A percentile compares a stretch with the other conserved stretches of the same genome.
These are phyloP conservation scores for Ranitomeya imitator DNA, from an alignment of 2,113 vertebrate species.

Conservation along the genomic window DNA sequence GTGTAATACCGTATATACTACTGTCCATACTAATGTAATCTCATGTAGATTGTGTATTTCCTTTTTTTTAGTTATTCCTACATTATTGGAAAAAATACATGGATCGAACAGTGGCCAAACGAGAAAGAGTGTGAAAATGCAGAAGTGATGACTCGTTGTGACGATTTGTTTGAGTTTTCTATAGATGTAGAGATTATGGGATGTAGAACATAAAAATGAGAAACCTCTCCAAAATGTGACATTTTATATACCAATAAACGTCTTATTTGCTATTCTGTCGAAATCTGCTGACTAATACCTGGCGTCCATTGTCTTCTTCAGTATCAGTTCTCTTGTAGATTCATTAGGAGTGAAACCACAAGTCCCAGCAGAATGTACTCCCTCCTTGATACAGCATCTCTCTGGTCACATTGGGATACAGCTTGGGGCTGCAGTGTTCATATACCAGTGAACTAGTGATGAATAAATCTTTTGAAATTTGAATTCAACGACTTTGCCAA, in stretches of 20 bases:
- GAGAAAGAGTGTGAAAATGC: conserved; percentile 56
- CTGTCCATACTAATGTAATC: background rate
- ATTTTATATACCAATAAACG: conserved; percentile 30
- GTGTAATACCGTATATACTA: background rate
- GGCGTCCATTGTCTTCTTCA: too few species aligned
- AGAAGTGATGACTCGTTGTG: conserved; percentile 32
- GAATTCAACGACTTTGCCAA: too few species aligned
- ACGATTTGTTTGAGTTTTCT: conserved; percentile 52
- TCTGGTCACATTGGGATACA: too few species aligned
- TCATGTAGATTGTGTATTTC: background rate
- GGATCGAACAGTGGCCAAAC: conserved; percentile 72
- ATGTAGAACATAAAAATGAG: conserved; percentile 57
- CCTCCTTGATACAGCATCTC: too few species aligned
- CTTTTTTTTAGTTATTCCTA: conserved; percentile 63
- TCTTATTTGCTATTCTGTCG: background rate
- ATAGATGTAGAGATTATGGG: conserved; percentile 63
- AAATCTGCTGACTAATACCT: too few species aligned
- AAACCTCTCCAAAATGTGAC: background rate
- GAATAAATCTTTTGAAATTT: too few species aligned
- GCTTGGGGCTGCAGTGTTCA: too few species aligned
- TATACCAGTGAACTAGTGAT: too few species aligned
- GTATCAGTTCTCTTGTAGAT: too few species aligned
- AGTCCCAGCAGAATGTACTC: too few species aligned
- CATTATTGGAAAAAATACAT: conserved; percentile 69
- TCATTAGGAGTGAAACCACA: too few species aligned